Conservation (phyloP, 1,140 invertebrate genomes). For the Geopemphigus sp. region DNA sequence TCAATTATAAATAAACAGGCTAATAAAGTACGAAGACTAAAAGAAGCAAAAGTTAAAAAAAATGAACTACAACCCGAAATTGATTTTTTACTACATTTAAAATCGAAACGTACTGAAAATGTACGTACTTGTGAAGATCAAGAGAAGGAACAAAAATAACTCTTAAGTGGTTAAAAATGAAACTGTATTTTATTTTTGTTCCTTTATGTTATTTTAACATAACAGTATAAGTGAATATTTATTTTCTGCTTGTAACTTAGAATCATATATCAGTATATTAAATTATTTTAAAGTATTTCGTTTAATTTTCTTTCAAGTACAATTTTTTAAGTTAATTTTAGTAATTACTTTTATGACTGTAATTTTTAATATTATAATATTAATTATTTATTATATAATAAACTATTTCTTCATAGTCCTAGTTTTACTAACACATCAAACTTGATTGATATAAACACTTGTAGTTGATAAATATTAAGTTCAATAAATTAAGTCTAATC, state of each 20-base stretch:
- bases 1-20: conserved; percentile 60
- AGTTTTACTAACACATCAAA: too few relatives aligned
- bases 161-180: conserved; percentile 29
- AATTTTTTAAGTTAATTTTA: too few relatives aligned
- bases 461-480: too few relatives aligned
- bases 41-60: conserved; percentile 70
- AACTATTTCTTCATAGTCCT: too few relatives aligned
- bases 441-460: too few relatives aligned
- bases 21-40: conserved; percentile 70
- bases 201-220: neutral
- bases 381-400: too few relatives aligned
- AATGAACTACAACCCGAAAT: conserved; percentile 73
- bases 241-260: neutral
- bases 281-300: too few relatives aligned
- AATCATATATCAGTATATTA: neutral
- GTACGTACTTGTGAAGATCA: neutral
- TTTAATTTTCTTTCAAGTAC: too few relatives aligned
- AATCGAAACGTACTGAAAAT: conserved; percentile 62
- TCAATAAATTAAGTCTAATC: too few relatives aligned
- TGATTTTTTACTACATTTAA: conserved; percentile 68
- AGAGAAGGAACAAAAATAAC: conserved; percentile 27
- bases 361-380: too few relatives aligned
- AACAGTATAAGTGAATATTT: neutral
- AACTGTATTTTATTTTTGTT: neutral
- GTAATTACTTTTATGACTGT: too few relatives aligned